Percentiles rank a stretch among this genome's conserved stretches.
These are phyloP conservation scores for Petrophora chlorosata DNA, from an alignment of 2,888 invertebrate genomes.

Conservation along the genomic window DNA sequence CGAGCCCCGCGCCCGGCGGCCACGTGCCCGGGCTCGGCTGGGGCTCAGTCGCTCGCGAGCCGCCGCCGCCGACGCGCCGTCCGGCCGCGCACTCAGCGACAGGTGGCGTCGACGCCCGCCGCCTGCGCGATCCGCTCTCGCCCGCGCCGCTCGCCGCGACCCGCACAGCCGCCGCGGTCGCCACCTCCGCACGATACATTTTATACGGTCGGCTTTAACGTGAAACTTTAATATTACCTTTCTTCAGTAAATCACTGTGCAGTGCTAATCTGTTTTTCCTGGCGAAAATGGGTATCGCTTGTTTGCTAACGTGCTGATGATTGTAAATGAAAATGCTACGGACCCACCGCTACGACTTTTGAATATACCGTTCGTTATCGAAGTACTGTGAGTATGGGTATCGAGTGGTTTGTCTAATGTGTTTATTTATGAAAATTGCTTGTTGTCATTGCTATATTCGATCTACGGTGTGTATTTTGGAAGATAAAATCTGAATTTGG, in stretches of 20 bases:
- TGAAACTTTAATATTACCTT: constrained; percentile 65
- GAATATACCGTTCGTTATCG: constrained; percentile 42
- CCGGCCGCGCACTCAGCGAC: constrained; percentile 57
- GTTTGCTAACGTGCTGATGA: constrained; percentile 47
- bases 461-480: too few relatives aligned
- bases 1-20: constrained; percentile 49
- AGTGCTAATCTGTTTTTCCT: constrained; percentile 55
- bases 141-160: constrained; percentile 42
- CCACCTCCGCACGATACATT: constrained; percentile 40
- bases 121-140: constrained; percentile 65
- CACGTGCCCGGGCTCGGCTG: constrained; percentile 56
- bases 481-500: background rate
- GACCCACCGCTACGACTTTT: constrained; percentile 41
- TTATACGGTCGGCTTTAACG: constrained; percentile 57
- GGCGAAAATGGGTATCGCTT: constrained; percentile 47
- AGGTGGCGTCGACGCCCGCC: constrained; percentile 72
- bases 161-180: constrained; percentile 20
- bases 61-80: constrained; percentile 36
- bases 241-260: constrained; percentile 58
- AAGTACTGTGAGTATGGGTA: constrained; percentile 49
- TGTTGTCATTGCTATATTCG: background rate
- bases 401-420: constrained; percentile 24
- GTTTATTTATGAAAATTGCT: constrained; percentile 32
- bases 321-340: constrained; percentile 42
- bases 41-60: constrained; percentile 66